phyloP scores from a whole-genome alignment of 2,797 vertebrate species.

The Manis pentadactyla region DNA sequence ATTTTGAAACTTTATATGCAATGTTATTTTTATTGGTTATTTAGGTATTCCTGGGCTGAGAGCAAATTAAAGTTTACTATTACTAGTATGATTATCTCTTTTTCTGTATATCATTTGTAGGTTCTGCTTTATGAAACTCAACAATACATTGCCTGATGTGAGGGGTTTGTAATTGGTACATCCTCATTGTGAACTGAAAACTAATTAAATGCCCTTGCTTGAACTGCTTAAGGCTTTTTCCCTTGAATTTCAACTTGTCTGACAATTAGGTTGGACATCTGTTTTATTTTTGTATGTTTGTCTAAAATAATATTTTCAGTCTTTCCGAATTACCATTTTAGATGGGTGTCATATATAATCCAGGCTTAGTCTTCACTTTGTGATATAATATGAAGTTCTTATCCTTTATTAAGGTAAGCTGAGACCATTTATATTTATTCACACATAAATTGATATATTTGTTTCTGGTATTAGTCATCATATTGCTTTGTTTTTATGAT shows the following conservation, averaged over 20 bases:
- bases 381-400: background rate
- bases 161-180: background rate
- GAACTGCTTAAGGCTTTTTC: background rate
- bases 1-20: background rate
- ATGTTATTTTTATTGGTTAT: background rate
- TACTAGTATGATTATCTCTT: background rate
- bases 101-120: background rate
- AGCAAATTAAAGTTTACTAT: background rate
- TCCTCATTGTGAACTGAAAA: background rate
- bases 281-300: background rate
- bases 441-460: background rate
- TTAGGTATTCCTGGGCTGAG: background rate
- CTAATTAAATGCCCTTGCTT: background rate
- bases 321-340: background rate
- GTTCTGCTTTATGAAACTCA: background rate
- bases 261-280: background rate
- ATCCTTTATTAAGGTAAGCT: background rate
- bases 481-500: background rate
- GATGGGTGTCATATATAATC: background rate
- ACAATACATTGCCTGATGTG: background rate
- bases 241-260: background rate
- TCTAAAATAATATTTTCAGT: background rate
- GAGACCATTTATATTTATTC: background rate
- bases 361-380: background rate
- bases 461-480: background rate